These are phyloP conservation scores for Itoplectis maculator DNA, from an alignment of 2,888 invertebrate species.

Conservation along the genomic window DNA sequence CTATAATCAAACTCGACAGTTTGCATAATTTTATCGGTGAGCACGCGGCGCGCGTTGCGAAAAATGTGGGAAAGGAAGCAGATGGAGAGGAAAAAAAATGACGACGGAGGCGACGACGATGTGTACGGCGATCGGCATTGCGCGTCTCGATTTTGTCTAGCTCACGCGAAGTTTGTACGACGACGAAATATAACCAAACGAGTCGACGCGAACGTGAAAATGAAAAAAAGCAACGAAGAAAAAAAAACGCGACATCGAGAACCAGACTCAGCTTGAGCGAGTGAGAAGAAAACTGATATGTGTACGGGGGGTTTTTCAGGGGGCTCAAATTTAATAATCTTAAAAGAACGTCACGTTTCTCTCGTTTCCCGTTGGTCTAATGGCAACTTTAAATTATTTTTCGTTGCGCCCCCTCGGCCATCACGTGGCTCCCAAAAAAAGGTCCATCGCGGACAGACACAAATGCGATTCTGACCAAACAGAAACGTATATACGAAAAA, in stretches of 20 bases:
- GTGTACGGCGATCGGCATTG: constrained; percentile 2
- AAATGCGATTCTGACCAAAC: too few species aligned
- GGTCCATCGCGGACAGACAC: too few species aligned
- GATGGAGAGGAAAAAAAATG: neutral
- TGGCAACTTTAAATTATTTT: too few species aligned
- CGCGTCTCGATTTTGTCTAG: constrained; percentile 46
- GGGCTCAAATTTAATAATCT: neutral
- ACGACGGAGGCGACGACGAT: neutral
- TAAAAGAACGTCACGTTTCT: too few species aligned
- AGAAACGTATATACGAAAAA: too few species aligned
- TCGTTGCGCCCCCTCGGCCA: too few species aligned
- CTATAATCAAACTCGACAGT: constrained; percentile 56
- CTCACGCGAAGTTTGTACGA: constrained; percentile 7
- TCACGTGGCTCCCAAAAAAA: neutral
- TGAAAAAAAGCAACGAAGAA: constrained; percentile 25
- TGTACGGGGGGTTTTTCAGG: constrained; percentile 19
- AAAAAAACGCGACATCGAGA: constrained; percentile 9
- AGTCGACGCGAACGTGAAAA: constrained; percentile 20
- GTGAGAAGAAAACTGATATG: constrained; percentile 22
- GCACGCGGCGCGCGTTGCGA: neutral
- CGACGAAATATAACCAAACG: constrained; percentile 20
- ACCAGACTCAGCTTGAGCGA: constrained; percentile 18
- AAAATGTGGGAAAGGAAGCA: constrained; percentile 16
- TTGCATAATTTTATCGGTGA: constrained; percentile 57
- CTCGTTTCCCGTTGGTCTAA: too few species aligned